Percentiles rank a stretch among this genome's conserved stretches.
Evolutionary conservation across 2,113 vertebrate genomes (phyloP).

Genomic region (Dromaius novaehollandiae): DNA sequence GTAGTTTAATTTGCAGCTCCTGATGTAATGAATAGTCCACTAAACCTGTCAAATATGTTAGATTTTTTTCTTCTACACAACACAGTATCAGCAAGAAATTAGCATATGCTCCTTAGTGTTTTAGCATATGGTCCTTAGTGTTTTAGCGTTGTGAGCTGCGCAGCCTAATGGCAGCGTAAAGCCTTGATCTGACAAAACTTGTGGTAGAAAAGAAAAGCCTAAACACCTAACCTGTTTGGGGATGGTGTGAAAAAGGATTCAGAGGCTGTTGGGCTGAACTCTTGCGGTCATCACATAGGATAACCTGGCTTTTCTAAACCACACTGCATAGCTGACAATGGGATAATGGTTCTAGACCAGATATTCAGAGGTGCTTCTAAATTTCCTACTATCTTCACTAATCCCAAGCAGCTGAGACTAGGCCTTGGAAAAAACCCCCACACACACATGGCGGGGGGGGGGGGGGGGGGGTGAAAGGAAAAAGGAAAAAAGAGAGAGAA

Average conservation of each 20-base stretch:
- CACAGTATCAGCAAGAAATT: background rate
- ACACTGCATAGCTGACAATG: background rate
- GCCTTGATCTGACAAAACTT: background rate
- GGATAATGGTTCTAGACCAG: background rate
- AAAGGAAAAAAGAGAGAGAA: background rate
- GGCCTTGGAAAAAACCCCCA: background rate
- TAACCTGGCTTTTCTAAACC: background rate
- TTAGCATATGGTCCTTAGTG: background rate
- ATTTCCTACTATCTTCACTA: background rate
- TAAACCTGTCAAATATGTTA: background rate
- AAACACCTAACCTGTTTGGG: background rate
- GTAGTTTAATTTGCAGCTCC: background rate
- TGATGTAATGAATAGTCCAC: background rate
- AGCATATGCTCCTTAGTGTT: background rate
- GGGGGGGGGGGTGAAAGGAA: accelerated
- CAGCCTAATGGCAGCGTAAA: background rate
- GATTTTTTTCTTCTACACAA: background rate
- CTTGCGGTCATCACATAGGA: background rate
- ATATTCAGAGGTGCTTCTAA: background rate
- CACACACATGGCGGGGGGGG: accelerated
- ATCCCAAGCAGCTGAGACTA: background rate
- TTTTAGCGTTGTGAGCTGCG: background rate
- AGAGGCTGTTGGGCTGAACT: background rate
- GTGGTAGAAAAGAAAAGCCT: background rate
- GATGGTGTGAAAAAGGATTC: background rate